Base-by-base conservation (phyloP, 1,140 invertebrate genomes). In the Leptinotarsa texana region DNA sequence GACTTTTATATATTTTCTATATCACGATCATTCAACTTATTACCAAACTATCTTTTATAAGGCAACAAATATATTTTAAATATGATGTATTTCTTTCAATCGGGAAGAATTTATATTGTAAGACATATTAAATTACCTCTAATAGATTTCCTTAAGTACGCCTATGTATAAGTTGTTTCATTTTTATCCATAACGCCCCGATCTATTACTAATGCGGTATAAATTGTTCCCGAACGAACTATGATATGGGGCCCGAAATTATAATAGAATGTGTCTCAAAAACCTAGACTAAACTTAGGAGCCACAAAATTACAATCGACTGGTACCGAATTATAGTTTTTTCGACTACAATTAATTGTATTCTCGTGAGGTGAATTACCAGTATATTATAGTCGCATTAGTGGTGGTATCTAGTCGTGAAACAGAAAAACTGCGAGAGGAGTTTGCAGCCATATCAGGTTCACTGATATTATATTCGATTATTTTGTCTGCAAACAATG, bases 221-320 rank as follows among this genome's bases (percentile, higher is more conserved):
- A 66, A 66, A 66, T 66, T 66, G 63, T 66, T 5, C 63, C 21
- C 21, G 27, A 17, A 66, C 21, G n/a, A 66, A 33, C 21, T 4
- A 66, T 66, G 63, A 15, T 66, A 13, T 22, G 61, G 4, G 24
- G 13, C 63, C 24, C 63, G 24, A 66, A 66, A 66, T 66, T 66
- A 66, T 24, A 66, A 21, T 22, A 24, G 22, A 8, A 66, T 33
- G 15, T 21, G 21, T 22, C 63, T 66, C 63, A 15, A 13, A 21
- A 22, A 22, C 13, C 15, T 6, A 22, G 63, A 24, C 63, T 66
- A 15, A 24, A 66, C n/a, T 11, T 24, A 66, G 63, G 63, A 66
- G n/a, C 63, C 63, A 66, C 18, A 17, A 66, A 66, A 66, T 66
- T 66, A 66, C 63, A 13, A 24, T 66, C 27, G 21, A 24, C 63